A percentile compares a stretch with the other conserved stretches of the same genome.
Conservation (phyloP, 1,140 invertebrate genomes). For the Pissodes strobi region DNA sequence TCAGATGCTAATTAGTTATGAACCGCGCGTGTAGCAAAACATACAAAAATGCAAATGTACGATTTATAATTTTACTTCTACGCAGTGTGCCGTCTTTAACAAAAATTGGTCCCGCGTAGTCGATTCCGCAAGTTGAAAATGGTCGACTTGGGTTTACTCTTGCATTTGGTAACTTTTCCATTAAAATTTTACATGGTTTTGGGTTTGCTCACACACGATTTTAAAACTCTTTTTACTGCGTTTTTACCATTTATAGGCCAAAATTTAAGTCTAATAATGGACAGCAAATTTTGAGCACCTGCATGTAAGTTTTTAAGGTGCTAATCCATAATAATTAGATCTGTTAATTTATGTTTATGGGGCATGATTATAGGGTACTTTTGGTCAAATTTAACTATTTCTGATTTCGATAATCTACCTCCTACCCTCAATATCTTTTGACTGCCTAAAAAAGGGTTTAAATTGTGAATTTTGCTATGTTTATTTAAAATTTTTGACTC, state of each 20-base stretch:
- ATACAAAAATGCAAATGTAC: slow-evolving; percentile 38
- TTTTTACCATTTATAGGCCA: too few species aligned
- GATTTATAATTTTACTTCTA: too few species aligned
- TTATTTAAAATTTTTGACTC: not conserved
- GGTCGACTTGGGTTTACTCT: slow-evolving; percentile 39
- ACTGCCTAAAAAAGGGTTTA: not conserved
- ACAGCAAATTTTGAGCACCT: too few species aligned
- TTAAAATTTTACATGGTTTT: slow-evolving; percentile 33
- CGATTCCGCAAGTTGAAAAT: slow-evolving; percentile 46
- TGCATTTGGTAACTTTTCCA: too few species aligned
- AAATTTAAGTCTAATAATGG: not conserved
- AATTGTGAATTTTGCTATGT: not conserved
- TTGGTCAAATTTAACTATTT: too few species aligned
- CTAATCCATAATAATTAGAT: too few species aligned
- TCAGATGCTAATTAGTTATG: slow-evolving; percentile 45
- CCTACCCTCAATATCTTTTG: not conserved
- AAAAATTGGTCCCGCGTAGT: slow-evolving; percentile 48
- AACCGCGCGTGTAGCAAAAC: too few species aligned
- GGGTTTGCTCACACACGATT: slow-evolving; percentile 45
- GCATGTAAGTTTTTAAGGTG: not conserved
- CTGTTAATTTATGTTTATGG: too few species aligned
- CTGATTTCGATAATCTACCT: too few species aligned
- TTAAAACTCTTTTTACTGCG: slow-evolving; percentile 23
- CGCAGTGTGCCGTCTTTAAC: slow-evolving; percentile 39
- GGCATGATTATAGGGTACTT: too few species aligned